phyloP scores from a whole-genome alignment of 2,797 vertebrate species.

The Acanthurus tractus region DNA sequence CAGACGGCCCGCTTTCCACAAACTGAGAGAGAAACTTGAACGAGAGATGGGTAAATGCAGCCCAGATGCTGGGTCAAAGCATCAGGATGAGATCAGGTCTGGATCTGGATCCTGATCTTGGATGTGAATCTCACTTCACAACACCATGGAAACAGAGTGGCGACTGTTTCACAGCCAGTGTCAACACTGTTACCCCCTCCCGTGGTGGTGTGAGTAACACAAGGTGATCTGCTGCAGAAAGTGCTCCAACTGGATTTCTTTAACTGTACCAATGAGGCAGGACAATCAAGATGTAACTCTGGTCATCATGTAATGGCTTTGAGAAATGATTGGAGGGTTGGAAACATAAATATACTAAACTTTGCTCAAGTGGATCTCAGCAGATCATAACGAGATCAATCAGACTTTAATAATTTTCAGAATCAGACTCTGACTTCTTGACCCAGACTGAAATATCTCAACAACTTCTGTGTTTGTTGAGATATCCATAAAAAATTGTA shows the following conservation, averaged over 20 bases:
- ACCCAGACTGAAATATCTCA: background rate
- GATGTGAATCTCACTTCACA: background rate
- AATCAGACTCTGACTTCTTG: too few relatives aligned
- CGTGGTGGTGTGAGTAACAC: background rate
- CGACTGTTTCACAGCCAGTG: background rate
- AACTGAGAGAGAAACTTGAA: conserved; percentile 89
- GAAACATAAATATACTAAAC: background rate
- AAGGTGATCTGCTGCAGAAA: background rate
- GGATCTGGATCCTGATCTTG: conserved; percentile 37
- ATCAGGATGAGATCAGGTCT: background rate
- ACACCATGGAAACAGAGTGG: background rate
- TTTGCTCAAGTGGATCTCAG: background rate
- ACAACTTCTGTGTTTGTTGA: background rate
- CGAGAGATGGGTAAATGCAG: conserved; percentile 75
- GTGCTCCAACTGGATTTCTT: background rate
- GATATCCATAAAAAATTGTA: background rate
- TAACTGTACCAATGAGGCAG: background rate
- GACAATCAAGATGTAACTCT: background rate
- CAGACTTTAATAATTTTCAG: background rate
- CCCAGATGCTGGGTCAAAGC: background rate
- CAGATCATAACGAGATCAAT: background rate
- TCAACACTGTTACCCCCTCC: too few relatives aligned
- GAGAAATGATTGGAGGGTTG: background rate
- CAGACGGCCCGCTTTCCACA: conserved; percentile 90
- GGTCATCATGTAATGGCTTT: background rate